Percentiles rank a stretch among this genome's conserved stretches.
Evolutionary conservation across 2,113 vertebrate genomes (phyloP).

Genomic region (Plectropomus leopardus): DNA sequence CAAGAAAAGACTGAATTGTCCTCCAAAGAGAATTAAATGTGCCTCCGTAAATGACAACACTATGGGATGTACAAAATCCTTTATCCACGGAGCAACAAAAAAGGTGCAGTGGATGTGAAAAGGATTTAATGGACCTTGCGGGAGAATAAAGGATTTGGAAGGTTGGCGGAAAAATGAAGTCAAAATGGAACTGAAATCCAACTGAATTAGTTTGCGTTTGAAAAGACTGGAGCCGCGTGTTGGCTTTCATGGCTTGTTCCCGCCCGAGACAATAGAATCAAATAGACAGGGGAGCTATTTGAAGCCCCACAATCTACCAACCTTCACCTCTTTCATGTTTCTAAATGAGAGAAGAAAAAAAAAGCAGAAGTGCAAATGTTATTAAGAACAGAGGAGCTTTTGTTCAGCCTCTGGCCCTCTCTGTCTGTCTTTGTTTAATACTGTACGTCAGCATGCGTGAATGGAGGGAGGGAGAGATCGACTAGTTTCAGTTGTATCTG

Average conservation of each 20-base stretch:
- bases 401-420: slow-evolving; percentile 45
- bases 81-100: slow-evolving; percentile 41
- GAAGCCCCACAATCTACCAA: slow-evolving; percentile 56
- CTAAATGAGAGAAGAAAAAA: slow-evolving; percentile 54
- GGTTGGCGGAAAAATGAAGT: slow-evolving; percentile 40
- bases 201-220: slow-evolving; percentile 55
- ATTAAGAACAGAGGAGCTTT: slow-evolving; percentile 54
- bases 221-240: slow-evolving; percentile 51
- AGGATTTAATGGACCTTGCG: slow-evolving; percentile 15
- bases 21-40: slow-evolving; percentile 9
- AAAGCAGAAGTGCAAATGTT: slow-evolving; percentile 49
- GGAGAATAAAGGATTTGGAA: slow-evolving; percentile 39
- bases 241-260: slow-evolving; percentile 56
- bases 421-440: slow-evolving; percentile 53
- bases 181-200: slow-evolving; percentile 48
- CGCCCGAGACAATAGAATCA: slow-evolving; percentile 58
- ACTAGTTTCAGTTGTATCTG: slow-evolving; percentile 61
- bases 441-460: slow-evolving; percentile 49
- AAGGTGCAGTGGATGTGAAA: slow-evolving; percentile 33
- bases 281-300: slow-evolving; percentile 56
- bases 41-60: slow-evolving; percentile 22
- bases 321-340: slow-evolving; percentile 65
- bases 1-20: not conserved
- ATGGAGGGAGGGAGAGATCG: slow-evolving; percentile 36
- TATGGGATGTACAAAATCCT: slow-evolving; percentile 37